Evolutionary conservation across 2,888 invertebrate genomes (phyloP), one percentile per base, ranked within the genome.

Genomic region (Brachyptera risi): DNA sequence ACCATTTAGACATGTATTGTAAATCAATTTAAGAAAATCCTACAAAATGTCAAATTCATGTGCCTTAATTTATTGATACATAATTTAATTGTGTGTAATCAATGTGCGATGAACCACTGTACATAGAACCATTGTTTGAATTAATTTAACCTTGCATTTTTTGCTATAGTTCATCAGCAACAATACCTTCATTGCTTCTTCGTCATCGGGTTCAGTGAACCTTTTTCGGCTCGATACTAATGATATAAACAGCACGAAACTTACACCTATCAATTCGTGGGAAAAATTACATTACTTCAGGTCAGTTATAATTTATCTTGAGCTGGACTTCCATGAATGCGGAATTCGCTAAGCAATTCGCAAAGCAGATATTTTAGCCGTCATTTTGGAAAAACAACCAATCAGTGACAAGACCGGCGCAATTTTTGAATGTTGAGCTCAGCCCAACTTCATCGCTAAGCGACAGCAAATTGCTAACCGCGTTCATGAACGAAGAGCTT

Each of bases 111-210:
- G 5, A 11, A 31, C 31, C 40, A 9, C 9, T 15, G 7, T 40
- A 11, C 15, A 11, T 40, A 40, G 9, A 40, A 40, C n/a, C n/a
- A n/a, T n/a, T n/a, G n/a, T n/a, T n/a, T n/a, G n/a, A 40, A 13
- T 54, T 51, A 42, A 21, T 50, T 64, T 58, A 60, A 40, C 27
- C 58, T 50, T 66, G 42, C 17, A 17, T 23, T 11, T 26, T 49
- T 9, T n/a, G n/a, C n/a, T n/a, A n/a, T 67, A 84, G 82, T 90
- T 91, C 72, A 76, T 88, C 9, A 84, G 84, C 65, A 72, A 80
- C 74, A 85, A 86, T 66, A 80, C 79, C 63, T 82, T 90, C 63
- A 85, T 86, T 7, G 75, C 74, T 1, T 75, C 80, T 0, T 79
- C 80, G 1, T 79, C 80, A 0, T 80, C 79, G 65, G 93, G 93